A percentile compares a stretch with the other conserved stretches of the same genome.
phyloP scores from a whole-genome alignment of 2,888 invertebrate genomes.

The Strigamia crassipes region DNA sequence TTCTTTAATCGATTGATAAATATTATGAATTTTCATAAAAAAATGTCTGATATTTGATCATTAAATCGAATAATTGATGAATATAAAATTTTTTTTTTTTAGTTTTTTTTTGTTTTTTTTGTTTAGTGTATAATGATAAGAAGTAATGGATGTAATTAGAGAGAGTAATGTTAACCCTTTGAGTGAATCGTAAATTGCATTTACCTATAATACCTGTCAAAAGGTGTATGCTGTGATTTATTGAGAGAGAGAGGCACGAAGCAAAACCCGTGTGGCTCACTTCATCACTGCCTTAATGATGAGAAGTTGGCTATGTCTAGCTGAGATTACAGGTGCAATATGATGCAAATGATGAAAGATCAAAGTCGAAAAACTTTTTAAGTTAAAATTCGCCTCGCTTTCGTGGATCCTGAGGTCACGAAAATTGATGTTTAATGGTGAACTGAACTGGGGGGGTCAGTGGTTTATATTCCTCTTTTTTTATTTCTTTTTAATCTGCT shows the following conservation, averaged over 20 bases:
- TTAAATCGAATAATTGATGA: not conserved
- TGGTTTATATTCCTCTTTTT: not conserved
- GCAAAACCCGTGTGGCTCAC: conserved; percentile 33
- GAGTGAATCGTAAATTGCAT: conserved; percentile 36
- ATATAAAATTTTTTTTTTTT: not conserved
- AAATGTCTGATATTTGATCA: too few species aligned
- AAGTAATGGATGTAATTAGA: conserved; percentile 35
- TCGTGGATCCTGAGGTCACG: conserved; percentile 5
- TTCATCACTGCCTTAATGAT: conserved; percentile 37
- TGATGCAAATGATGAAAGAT: conserved; percentile 6
- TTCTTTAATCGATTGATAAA: not conserved
- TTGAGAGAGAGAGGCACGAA: conserved; percentile 23
- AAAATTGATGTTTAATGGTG: conserved; percentile 36
- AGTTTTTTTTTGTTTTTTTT: not conserved
- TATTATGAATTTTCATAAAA: too few species aligned
- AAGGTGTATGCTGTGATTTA: conserved; percentile 30
- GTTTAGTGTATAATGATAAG: not conserved
- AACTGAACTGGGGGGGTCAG: conserved; percentile 20
- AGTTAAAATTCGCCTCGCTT: not conserved
- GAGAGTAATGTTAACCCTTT: conserved; percentile 27
- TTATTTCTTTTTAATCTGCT: not conserved
- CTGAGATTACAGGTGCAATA: not conserved
- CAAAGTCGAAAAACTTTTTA: not conserved
- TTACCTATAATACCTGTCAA: conserved; percentile 40
- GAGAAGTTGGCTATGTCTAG: conserved; percentile 6